phyloP scores from a whole-genome alignment of 2,888 invertebrate species.

The Malacosoma neustria region DNA sequence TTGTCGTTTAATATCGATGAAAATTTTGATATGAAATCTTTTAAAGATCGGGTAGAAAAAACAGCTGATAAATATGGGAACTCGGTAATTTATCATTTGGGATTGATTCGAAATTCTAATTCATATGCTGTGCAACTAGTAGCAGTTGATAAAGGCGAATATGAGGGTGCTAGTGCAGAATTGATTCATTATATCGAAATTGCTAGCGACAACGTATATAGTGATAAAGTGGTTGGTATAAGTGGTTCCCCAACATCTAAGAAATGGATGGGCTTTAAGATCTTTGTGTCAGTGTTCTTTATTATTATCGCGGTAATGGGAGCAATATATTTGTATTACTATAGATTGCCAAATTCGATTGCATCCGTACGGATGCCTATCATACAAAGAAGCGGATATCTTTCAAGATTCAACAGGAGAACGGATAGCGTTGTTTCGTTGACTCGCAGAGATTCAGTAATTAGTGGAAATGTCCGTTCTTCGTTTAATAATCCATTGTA shows the following conservation, averaged over 20 bases:
- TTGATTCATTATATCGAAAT: constrained; percentile 37
- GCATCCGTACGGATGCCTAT: constrained; percentile 26
- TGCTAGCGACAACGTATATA: constrained; percentile 30
- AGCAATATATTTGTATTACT: constrained; percentile 47
- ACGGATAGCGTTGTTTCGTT: constrained; percentile 58
- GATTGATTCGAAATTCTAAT: constrained; percentile 18
- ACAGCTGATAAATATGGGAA: constrained; percentile 28
- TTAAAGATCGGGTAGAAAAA: constrained; percentile 34
- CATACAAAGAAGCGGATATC: constrained; percentile 22
- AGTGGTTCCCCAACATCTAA: constrained; percentile 48
- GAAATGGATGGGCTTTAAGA: constrained; percentile 39
- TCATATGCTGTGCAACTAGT: constrained; percentile 36
- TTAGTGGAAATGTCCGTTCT: constrained; percentile 26
- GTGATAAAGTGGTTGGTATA: constrained; percentile 25
- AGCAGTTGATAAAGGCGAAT: constrained; percentile 46
- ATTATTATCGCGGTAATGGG: constrained; percentile 34
- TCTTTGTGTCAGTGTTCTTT: constrained; percentile 49
- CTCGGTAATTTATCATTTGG: constrained; percentile 38
- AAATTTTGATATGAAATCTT: constrained; percentile 35
- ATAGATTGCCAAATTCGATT: constrained; percentile 32
- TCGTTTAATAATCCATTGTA: constrained; percentile 61
- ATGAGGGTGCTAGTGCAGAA: constrained; percentile 42
- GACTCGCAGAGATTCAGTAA: constrained; percentile 48
- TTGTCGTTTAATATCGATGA: constrained; percentile 36
- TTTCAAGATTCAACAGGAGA: constrained; percentile 45